Percentiles rank a stretch among this genome's conserved stretches.
Conservation (phyloP, 2,113 vertebrate genomes). For the Indicator indicator region DNA sequence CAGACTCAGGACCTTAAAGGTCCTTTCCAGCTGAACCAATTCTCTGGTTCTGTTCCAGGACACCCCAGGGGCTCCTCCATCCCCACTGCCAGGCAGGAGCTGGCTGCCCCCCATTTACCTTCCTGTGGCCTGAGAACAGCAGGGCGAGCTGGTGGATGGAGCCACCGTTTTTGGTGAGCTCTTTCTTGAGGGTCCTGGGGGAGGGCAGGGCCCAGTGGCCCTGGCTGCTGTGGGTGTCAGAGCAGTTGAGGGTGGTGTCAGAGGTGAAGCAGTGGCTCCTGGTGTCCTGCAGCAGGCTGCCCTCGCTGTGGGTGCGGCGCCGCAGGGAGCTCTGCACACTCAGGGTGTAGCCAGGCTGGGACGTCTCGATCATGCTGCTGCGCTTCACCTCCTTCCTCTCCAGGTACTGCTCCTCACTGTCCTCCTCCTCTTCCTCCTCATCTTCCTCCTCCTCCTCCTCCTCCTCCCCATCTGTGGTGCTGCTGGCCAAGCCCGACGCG, state of each 20-base stretch:
- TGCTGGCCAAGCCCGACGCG: conserved; percentile 55
- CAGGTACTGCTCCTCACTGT: conserved; percentile 83
- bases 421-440: conserved; percentile 75
- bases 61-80: neutral
- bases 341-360: conserved; percentile 82
- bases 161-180: conserved; percentile 89
- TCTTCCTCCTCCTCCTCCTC: conserved; percentile 74
- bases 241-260: conserved; percentile 92
- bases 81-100: neutral
- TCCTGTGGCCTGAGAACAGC: conserved; percentile 90
- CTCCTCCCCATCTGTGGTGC: conserved; percentile 66
- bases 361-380: conserved; percentile 89
- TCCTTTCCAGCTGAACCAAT: no score
- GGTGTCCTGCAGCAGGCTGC: conserved; percentile 92
- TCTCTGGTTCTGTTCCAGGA: neutral
- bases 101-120: conserved; percentile 69
- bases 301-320: conserved; percentile 94
- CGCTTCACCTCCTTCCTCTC: conserved; percentile 84
- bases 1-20: no score
- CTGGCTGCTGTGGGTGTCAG: conserved; percentile 72
- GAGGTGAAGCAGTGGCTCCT: conserved; percentile 89
- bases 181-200: conserved; percentile 92
- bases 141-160: conserved; percentile 94
- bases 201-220: conserved; percentile 88
- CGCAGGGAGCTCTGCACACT: conserved; percentile 90